These are phyloP conservation scores for Drosophila anceps DNA, from an alignment of 2,888 invertebrate species.

Conservation along the genomic window DNA sequence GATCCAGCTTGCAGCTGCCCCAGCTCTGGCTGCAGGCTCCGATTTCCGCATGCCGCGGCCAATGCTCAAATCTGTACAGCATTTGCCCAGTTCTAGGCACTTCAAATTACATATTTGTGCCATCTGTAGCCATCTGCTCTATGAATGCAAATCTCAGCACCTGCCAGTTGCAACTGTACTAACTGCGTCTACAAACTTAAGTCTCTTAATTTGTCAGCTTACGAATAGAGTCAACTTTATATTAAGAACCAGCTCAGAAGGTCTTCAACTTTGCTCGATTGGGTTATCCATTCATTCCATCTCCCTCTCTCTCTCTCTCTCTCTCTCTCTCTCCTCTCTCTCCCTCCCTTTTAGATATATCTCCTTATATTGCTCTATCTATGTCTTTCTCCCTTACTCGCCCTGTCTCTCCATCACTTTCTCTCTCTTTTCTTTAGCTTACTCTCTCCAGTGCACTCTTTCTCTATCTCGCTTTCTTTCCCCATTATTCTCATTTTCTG, in stretches of 20 bases:
- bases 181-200: background rate
- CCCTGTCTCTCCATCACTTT: background rate
- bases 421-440: background rate
- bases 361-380: background rate
- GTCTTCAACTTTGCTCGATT: background rate
- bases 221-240: background rate
- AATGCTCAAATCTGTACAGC: slow-evolving; percentile 34
- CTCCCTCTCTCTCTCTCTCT: background rate
- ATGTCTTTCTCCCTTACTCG: slow-evolving; percentile 2
- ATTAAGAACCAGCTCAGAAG: background rate
- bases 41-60: slow-evolving; percentile 69
- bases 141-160: slow-evolving; percentile 9
- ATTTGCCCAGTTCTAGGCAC: slow-evolving; percentile 30
- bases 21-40: slow-evolving; percentile 45
- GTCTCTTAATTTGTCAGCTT: slow-evolving; percentile 7
- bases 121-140: background rate
- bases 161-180: slow-evolving; percentile 5
- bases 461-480: background rate
- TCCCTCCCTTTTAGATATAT: background rate
- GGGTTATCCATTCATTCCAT: background rate
- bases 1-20: slow-evolving; percentile 37
- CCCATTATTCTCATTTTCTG: too few species aligned
- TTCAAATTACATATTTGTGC: slow-evolving; percentile 7
- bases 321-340: background rate
- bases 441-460: too few species aligned